phyloP scores from a whole-genome alignment of 1,140 invertebrate species.

The Hyles vespertilio region DNA sequence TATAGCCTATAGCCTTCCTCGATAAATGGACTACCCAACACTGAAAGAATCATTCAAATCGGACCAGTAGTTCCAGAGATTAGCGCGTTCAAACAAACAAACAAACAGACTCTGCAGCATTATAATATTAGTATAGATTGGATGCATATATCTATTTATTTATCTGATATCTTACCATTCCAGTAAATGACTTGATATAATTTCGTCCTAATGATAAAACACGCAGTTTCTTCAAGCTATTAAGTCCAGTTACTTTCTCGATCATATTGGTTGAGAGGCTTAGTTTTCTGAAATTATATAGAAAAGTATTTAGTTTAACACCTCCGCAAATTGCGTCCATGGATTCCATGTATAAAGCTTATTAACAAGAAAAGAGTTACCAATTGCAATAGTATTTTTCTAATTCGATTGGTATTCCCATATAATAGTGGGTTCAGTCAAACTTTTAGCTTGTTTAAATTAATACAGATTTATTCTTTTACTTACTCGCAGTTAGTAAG shows the following conservation, averaged over 20 bases:
- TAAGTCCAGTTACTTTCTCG: conserved; percentile 89
- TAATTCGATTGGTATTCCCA: neutral
- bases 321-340: neutral
- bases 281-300: conserved; percentile 79
- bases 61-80: too few relatives aligned
- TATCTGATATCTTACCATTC: conserved; percentile 76
- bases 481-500: conserved; percentile 82
- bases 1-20: too few relatives aligned
- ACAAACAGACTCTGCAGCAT: too few relatives aligned
- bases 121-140: too few relatives aligned
- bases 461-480: neutral
- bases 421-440: neutral
- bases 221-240: conserved; percentile 87
- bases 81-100: too few relatives aligned
- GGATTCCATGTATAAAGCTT: neutral
- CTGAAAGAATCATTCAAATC: too few relatives aligned
- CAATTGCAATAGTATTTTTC: neutral
- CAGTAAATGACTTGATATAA: conserved; percentile 91
- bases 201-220: conserved; percentile 92
- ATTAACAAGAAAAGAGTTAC: neutral
- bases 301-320: neutral
- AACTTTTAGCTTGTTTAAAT: too few relatives aligned
- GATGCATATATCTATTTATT: too few relatives aligned
- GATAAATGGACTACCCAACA: too few relatives aligned
- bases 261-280: conserved; percentile 95